Conservation (phyloP, 2,113 vertebrate genomes). For the Paradisaea rubra region DNA sequence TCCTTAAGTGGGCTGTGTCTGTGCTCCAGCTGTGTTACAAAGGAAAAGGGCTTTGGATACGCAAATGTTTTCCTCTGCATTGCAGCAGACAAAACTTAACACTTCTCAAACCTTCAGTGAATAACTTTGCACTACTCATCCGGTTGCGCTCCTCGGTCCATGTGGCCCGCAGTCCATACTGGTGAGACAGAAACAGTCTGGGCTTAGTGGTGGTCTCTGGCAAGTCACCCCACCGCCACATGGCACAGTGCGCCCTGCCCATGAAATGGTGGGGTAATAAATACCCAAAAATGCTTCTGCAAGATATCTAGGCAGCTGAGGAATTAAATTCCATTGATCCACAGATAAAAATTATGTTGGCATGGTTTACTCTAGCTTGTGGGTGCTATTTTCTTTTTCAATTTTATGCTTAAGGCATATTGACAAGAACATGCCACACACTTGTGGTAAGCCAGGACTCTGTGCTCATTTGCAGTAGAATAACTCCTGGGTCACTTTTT, state of each 20-base stretch:
- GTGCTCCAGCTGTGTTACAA: not conserved
- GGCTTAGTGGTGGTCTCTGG: not conserved
- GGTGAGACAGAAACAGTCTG: not conserved
- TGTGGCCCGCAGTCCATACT: rapidly evolving
- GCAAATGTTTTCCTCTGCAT: not conserved
- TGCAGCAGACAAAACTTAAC: not conserved
- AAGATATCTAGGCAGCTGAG: not conserved
- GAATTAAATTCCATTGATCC: not conserved
- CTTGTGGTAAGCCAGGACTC: not conserved
- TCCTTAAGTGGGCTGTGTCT: not conserved
- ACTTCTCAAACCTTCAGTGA: not conserved
- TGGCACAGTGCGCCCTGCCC: not conserved
- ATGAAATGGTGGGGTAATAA: not conserved
- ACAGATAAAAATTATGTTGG: not conserved
- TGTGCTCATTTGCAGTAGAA: not conserved
- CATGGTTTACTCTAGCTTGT: not conserved
- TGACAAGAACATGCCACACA: not conserved
- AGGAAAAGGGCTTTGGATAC: not conserved
- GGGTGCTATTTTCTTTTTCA: not conserved
- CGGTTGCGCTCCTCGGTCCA: rapidly evolving
- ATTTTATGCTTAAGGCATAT: not conserved
- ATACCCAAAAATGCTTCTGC: not conserved
- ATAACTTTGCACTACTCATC: not conserved
- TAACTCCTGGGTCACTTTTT: not conserved
- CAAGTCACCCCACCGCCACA: not conserved